Percentiles rank a stretch among this genome's conserved stretches.
phyloP scores from a whole-genome alignment of 37 sponge, comb jelly and placozoan genomes.

The Halichondria panicea region DNA sequence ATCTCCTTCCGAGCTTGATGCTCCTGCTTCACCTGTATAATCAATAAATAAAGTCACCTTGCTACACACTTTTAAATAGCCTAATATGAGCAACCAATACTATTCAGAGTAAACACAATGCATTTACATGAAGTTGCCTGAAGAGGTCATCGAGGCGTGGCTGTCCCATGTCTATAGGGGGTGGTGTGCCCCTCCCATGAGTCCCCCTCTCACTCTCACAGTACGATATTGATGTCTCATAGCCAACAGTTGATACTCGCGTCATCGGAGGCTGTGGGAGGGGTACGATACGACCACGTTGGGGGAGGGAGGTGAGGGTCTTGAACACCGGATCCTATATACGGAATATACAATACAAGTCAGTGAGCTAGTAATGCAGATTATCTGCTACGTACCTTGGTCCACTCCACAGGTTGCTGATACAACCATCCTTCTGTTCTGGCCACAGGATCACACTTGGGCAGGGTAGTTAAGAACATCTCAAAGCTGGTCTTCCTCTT shows the following conservation, averaged over 20 bases:
- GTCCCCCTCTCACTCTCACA: conserved; percentile 75
- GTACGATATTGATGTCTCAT: conserved; percentile 44
- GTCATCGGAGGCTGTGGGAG: background rate
- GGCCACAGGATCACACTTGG: conserved; percentile 45
- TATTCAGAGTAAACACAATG: background rate
- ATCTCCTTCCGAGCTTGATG: background rate
- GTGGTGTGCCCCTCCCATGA: conserved; percentile 66
- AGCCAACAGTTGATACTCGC: background rate
- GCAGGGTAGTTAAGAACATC: conserved; percentile 29
- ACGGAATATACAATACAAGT: too few species aligned
- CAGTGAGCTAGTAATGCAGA: too few species aligned
- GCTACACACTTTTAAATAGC: too few species aligned
- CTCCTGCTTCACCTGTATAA: too few species aligned
- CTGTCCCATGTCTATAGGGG: background rate
- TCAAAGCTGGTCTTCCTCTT: conserved; percentile 29
- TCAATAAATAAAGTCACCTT: too few species aligned
- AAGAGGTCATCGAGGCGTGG: conserved; percentile 51
- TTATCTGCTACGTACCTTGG: background rate
- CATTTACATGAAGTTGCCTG: conserved; percentile 18
- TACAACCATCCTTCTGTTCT: conserved; percentile 64
- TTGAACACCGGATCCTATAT: too few species aligned
- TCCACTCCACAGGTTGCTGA: background rate
- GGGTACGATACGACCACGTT: conserved; percentile 31
- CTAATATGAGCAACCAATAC: too few species aligned
- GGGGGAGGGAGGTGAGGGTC: conserved; percentile 21